phyloP scores from a whole-genome alignment of 2,113 vertebrate genomes.

The Gobio gobio region DNA sequence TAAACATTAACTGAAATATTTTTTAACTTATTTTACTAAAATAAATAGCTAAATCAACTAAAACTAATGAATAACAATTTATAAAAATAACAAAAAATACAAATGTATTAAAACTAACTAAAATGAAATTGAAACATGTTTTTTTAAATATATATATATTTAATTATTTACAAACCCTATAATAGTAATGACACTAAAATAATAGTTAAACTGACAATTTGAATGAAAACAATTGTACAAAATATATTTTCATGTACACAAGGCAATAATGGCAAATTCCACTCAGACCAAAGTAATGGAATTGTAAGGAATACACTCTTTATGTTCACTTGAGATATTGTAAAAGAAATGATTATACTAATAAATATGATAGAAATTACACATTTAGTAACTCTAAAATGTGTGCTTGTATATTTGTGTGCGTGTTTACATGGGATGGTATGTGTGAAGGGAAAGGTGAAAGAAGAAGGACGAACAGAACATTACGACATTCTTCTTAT shows the following conservation, averaged over 20 bases:
- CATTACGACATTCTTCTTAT: slow-evolving; percentile 15
- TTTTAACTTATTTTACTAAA: too few species aligned
- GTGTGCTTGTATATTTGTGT: not conserved
- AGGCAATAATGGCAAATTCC: not conserved
- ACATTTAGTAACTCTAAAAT: not conserved
- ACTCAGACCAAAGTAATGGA: not conserved
- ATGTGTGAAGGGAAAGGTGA: slow-evolving; percentile 17
- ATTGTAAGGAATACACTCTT: not conserved
- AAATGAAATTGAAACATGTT: not conserved
- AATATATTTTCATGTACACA: not conserved
- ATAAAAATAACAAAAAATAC: not conserved
- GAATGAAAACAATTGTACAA: too few species aligned
- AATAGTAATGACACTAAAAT: not conserved
- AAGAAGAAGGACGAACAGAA: slow-evolving; percentile 24
- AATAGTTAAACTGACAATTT: too few species aligned
- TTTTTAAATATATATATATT: too few species aligned
- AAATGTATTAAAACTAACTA: not conserved
- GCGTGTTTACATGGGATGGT: not conserved
- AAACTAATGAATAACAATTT: too few species aligned
- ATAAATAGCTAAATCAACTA: too few species aligned
- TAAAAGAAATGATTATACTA: too few species aligned
- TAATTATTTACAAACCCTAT: not conserved
- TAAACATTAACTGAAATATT: too few species aligned
- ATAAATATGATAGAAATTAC: too few species aligned
- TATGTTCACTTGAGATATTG: not conserved